Evolutionary conservation across 2,888 invertebrate species (phyloP).

Genomic region (Yponomeuta cagnagella): DNA sequence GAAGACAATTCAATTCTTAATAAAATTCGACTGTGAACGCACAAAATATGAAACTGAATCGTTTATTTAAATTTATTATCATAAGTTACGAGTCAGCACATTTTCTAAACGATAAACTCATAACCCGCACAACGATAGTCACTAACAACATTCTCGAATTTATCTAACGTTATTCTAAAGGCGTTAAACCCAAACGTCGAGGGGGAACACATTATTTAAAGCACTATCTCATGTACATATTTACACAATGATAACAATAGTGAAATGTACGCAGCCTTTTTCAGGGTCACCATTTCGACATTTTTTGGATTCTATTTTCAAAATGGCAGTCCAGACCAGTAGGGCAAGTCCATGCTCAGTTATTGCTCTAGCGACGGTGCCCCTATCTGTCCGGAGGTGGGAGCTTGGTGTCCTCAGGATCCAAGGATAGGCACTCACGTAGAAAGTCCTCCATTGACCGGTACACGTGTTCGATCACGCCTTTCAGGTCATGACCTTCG

Average conservation of each 20-base stretch:
- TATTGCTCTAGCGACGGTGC: conserved; percentile 24
- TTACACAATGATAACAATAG: conserved; percentile 41
- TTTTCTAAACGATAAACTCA: conserved; percentile 2
- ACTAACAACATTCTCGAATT: conserved; percentile 22
- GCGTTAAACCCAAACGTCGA: conserved; percentile 39
- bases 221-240: conserved; percentile 72
- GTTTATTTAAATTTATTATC: conserved; percentile 23
- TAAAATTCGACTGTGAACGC: neutral
- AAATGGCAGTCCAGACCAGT: neutral
- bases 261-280: conserved; percentile 3
- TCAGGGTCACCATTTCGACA: neutral
- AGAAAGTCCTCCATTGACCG: conserved; percentile 95
- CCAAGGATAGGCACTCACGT: conserved; percentile 91
- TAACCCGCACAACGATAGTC: conserved; percentile 15
- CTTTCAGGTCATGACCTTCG: conserved; percentile 89
- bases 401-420: conserved; percentile 83
- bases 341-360: conserved; percentile 14
- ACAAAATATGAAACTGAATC: neutral
- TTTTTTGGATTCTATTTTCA: neutral
- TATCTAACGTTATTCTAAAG: conserved; percentile 25
- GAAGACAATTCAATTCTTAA: conserved; percentile 7
- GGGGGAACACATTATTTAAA: conserved; percentile 70
- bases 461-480: conserved; percentile 93
- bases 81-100: conserved; percentile 25
- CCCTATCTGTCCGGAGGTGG: conserved; percentile 75